phyloP scores from a whole-genome alignment of 2,888 invertebrate species.

The Cancer borealis region DNA sequence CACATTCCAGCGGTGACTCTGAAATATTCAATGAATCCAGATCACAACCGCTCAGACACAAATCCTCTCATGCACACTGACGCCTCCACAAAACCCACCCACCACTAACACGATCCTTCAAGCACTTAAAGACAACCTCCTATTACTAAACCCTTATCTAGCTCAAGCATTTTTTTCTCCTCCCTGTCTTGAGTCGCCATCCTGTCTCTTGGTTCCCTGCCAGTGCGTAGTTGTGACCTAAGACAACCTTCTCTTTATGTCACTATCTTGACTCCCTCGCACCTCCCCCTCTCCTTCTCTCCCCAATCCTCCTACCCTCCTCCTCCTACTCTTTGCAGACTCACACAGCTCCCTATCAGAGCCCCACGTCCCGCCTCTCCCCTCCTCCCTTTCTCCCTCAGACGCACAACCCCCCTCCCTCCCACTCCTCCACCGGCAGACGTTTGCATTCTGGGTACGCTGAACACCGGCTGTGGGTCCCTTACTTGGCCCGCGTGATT shows the following conservation, averaged over 20 bases:
- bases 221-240: neutral
- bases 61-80: neutral
- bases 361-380: neutral
- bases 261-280: neutral
- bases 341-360: neutral
- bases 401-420: neutral
- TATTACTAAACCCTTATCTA: neutral
- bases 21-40: neutral
- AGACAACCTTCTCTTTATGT: neutral
- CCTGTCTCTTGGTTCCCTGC: neutral
- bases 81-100: neutral
- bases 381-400: neutral
- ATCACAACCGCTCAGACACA: neutral
- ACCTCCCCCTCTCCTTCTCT: neutral
- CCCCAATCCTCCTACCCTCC: neutral
- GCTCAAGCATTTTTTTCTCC: neutral
- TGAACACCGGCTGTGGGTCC: constrained; percentile 9
- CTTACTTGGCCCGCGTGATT: neutral
- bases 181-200: neutral
- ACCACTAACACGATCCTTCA: constrained; percentile 9
- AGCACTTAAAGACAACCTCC: neutral
- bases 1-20: neutral
- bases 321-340: neutral
- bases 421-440: neutral
- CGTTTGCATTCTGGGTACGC: neutral